Conservation (phyloP, 2,113 vertebrate genomes). For the Sclerurus mexicanus region DNA sequence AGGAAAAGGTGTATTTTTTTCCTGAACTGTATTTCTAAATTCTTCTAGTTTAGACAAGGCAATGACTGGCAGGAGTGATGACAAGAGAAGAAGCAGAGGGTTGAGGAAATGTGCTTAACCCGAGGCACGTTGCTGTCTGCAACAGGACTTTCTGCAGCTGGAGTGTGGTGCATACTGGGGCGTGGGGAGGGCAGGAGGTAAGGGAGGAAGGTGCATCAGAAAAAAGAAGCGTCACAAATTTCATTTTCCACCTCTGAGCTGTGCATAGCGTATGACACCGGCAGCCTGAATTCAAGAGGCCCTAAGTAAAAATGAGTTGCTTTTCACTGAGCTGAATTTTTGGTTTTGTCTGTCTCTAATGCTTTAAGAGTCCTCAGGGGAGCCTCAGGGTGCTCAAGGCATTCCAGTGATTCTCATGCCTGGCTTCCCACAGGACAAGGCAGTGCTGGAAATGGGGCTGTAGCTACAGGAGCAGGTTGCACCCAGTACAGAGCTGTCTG, state of each 20-base stretch:
- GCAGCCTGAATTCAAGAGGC: background rate
- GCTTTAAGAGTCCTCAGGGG: background rate
- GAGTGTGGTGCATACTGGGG: background rate
- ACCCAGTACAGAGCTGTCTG: background rate
- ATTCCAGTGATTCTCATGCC: background rate
- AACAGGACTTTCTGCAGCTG: rapidly evolving
- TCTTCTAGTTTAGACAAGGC: background rate
- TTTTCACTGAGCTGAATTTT: background rate
- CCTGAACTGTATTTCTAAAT: background rate
- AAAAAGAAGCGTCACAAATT: background rate
- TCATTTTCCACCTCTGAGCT: background rate
- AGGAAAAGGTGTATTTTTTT: background rate
- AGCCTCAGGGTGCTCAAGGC: background rate
- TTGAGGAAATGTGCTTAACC: background rate
- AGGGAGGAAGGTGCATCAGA: background rate
- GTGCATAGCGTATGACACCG: rapidly evolving
- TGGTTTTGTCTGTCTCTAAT: background rate
- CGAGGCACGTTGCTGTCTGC: rapidly evolving
- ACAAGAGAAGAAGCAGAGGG: background rate
- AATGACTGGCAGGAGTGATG: background rate
- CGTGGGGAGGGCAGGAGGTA: background rate
- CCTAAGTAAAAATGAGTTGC: background rate
- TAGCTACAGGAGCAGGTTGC: background rate
- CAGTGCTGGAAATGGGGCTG: background rate
- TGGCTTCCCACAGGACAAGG: background rate